These are phyloP conservation scores for Emydoidea blandingii DNA, from an alignment of 2,797 vertebrate genomes.

Conservation along the genomic window DNA sequence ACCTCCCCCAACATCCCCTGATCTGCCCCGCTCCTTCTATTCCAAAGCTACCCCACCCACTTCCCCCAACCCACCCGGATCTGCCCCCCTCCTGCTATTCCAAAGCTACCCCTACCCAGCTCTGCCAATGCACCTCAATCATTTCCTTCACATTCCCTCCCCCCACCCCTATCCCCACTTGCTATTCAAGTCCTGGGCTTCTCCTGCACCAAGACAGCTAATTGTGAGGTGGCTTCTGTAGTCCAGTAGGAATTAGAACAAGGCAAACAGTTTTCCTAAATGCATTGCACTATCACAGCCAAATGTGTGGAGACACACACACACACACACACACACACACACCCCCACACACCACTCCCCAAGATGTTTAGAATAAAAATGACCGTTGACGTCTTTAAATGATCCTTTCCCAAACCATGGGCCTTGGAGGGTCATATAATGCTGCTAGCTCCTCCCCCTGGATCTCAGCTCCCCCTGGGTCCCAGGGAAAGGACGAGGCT, in stretches of 20 bases:
- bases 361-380: background rate
- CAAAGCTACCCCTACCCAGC: background rate
- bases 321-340: accelerated
- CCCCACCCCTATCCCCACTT: background rate
- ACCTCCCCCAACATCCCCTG: no score
- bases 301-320: background rate
- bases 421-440: background rate
- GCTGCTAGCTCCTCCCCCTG: background rate
- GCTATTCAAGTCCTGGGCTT: background rate
- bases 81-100: no score
- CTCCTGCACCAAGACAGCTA: background rate
- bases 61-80: no score
- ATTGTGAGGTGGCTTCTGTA: background rate
- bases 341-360: background rate
- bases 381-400: background rate
- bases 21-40: no score
- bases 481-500: background rate
- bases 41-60: no score
- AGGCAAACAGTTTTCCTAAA: background rate
- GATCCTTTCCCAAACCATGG: background rate
- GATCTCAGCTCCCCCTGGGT: background rate
- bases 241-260: background rate
- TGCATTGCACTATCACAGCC: background rate
- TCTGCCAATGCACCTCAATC: background rate
- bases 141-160: background rate